Percentiles rank a stretch among this genome's conserved stretches.
Evolutionary conservation across 2,888 invertebrate genomes (phyloP).

Genomic region (Acleris emargana): DNA sequence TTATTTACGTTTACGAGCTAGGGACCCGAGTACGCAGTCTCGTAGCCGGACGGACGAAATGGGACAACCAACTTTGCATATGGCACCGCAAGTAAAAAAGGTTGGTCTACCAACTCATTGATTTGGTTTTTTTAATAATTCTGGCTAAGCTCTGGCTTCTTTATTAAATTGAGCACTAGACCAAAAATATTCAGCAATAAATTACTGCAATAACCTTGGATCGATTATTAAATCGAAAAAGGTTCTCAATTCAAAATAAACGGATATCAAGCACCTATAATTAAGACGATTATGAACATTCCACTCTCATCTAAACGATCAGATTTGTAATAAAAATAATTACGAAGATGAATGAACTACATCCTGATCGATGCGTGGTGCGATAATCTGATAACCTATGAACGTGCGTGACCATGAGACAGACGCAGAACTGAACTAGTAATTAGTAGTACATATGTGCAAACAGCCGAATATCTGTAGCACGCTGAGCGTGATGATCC

Average conservation of each 20-base stretch:
- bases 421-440: slow-evolving; percentile 40
- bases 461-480: slow-evolving; percentile 57
- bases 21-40: too few relatives aligned
- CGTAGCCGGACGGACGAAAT: too few relatives aligned
- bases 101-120: too few relatives aligned
- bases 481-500: slow-evolving; percentile 64
- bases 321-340: slow-evolving; percentile 36
- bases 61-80: too few relatives aligned
- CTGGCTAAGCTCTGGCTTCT: too few relatives aligned
- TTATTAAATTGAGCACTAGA: too few relatives aligned
- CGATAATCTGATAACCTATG: slow-evolving; percentile 40
- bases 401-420: slow-evolving; percentile 40
- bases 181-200: not conserved
- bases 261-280: slow-evolving; percentile 18
- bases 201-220: slow-evolving; percentile 8
- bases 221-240: slow-evolving; percentile 11
- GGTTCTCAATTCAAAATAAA: slow-evolving; percentile 6
- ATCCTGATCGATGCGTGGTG: slow-evolving; percentile 32
- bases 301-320: slow-evolving; percentile 20
- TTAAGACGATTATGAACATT: slow-evolving; percentile 28
- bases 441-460: slow-evolving; percentile 49
- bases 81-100: too few relatives aligned
- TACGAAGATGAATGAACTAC: slow-evolving; percentile 33
- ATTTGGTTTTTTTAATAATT: too few relatives aligned
- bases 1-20: too few relatives aligned